Base-by-base conservation (phyloP, 2,888 invertebrate species). In the Netelia inedita region DNA sequence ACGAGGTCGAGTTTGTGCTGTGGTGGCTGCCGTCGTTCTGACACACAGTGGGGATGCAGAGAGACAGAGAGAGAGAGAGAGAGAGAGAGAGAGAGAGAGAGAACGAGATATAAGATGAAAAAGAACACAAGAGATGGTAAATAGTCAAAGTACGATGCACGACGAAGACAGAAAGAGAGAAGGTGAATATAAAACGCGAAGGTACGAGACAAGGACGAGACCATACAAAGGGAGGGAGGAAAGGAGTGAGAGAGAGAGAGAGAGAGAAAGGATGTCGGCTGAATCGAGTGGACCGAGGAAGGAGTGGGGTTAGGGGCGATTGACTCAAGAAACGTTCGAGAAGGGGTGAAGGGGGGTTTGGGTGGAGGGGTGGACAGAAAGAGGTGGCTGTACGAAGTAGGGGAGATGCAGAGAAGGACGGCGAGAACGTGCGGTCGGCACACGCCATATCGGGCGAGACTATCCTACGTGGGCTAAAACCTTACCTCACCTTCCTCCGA, bases 401-500 rank as follows among this genome's bases (percentile, higher is more conserved):
- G 72, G 69, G 19, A 66, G 68, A 57, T 35, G 16, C 9, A 88
- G 84, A 83, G 89, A 83, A 86, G 83, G 87, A 82, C 86, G 82
- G 86, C 87, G 87, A 90, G 87, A 89, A 89, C 88, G 90, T 71
- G 89, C 87, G 89, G 87, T 76, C 89, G 91, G 92, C 92, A 91
- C 92, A 91, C 91, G 92, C 93, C 93, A 93, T 93, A 93, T 93
- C 92, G 89, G 93, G 93, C 90, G 88, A 92, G 92, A 92, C 91
- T 92, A 89, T 90, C 91, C 91, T 92, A 93, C 93, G 93, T 92
- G 91, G 92, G 92, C 91, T 89, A 89, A 87, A 89, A 89, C 88
- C 88, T 89, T 87, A 88, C 89, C 89, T 87, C 87, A 79, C 85
- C 88, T 89, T 85, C 88, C 88, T 89, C 88, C 82, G 88, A 87